Conservation (phyloP, 2,888 invertebrate genomes). For the Poecilus cupreus region DNA sequence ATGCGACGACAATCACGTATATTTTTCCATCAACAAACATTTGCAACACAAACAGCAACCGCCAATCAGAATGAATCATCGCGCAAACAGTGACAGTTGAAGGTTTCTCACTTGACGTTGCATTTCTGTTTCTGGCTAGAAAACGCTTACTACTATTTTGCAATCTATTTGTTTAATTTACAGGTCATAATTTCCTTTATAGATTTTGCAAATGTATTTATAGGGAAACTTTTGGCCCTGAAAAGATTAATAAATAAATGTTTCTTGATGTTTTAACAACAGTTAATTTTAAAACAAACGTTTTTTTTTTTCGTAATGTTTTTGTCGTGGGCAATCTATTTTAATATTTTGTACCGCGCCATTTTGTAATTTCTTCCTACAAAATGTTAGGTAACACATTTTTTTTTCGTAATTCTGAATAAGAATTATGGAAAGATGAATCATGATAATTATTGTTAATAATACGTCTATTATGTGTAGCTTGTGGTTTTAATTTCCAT, state of each 20-base stretch:
- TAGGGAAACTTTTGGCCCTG: neutral
- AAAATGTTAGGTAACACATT: conserved; percentile 3
- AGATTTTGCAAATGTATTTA: too few species aligned
- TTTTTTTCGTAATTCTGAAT: neutral
- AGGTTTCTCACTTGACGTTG: conserved; percentile 36
- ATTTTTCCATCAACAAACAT: conserved; percentile 6
- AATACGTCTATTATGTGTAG: neutral
- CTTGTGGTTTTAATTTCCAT: conserved; percentile 7
- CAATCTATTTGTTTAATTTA: neutral
- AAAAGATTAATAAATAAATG: too few species aligned
- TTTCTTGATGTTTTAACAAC: too few species aligned
- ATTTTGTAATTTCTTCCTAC: neutral
- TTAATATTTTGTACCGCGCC: neutral
- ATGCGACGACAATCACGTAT: conserved; percentile 4
- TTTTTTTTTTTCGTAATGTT: neutral
- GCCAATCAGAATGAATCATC: conserved; percentile 38
- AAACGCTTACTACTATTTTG: neutral
- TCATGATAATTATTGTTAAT: neutral
- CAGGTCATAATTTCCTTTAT: neutral
- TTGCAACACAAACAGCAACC: conserved; percentile 23
- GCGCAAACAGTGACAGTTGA: neutral
- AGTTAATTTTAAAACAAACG: neutral
- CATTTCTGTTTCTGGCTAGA: neutral
- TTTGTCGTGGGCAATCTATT: conserved; percentile 1
- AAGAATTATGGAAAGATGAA: conserved; percentile 10